A percentile compares a stretch with the other conserved stretches of the same genome.
These are phyloP conservation scores for Chelonus insularis DNA, from an alignment of 1,140 invertebrate genomes.

Conservation along the genomic window DNA sequence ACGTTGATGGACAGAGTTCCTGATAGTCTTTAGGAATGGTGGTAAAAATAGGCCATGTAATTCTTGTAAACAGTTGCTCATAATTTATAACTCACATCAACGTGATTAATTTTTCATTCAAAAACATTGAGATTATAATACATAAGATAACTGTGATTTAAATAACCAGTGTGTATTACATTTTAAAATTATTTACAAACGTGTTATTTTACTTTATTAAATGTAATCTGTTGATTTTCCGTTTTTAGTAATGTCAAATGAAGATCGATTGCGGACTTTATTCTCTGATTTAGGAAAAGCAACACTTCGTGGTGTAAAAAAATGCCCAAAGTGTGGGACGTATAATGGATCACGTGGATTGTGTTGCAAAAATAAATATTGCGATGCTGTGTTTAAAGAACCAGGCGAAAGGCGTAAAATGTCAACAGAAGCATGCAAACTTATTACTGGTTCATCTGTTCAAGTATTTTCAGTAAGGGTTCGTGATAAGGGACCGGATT, in stretches of 20 bases:
- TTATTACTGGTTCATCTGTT: constrained; percentile 66
- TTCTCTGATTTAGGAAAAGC: constrained; percentile 69
- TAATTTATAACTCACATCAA: too few relatives aligned
- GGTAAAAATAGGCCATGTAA: too few relatives aligned
- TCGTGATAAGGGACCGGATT: constrained; percentile 70
- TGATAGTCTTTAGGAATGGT: too few relatives aligned
- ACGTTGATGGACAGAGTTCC: too few relatives aligned
- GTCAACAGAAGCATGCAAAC: constrained; percentile 70
- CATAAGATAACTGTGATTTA: too few relatives aligned
- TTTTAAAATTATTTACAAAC: neutral
- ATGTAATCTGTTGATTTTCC: neutral
- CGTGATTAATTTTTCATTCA: too few relatives aligned
- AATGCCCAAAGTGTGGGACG: constrained; percentile 79
- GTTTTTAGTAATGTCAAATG: constrained; percentile 46
- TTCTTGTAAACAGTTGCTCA: too few relatives aligned
- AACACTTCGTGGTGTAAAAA: constrained; percentile 71
- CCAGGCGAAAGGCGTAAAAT: constrained; percentile 67
- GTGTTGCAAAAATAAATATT: constrained; percentile 78
- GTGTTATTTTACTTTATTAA: neutral
- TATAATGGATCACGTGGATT: constrained; percentile 76
- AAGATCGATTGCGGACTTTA: constrained; percentile 53
- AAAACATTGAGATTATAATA: too few relatives aligned
- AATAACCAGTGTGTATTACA: too few relatives aligned
- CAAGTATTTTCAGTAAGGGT: constrained; percentile 74
- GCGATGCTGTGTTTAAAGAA: constrained; percentile 72